Evolutionary conservation across 2,113 vertebrate species (phyloP).

Genomic region (Scytalopus superciliaris): DNA sequence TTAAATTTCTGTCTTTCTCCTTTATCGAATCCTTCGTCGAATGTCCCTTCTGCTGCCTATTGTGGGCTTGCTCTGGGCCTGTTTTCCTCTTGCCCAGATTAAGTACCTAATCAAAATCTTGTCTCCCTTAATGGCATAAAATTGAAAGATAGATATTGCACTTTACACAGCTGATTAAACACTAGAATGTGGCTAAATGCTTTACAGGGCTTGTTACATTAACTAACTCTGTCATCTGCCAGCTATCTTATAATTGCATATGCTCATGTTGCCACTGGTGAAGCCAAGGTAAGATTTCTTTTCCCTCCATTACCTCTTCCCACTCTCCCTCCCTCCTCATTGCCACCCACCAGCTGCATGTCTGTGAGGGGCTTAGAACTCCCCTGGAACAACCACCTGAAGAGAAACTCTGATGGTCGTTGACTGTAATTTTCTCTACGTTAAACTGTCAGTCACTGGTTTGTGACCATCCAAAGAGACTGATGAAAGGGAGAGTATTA

Average conservation of each 20-base stretch:
- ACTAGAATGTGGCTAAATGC: slow-evolving; percentile 83
- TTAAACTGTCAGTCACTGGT: neutral
- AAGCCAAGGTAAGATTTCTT: slow-evolving; percentile 65
- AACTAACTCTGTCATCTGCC: slow-evolving; percentile 85
- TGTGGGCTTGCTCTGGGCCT: slow-evolving; percentile 81
- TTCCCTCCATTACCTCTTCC: slow-evolving; percentile 27
- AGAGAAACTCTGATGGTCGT: neutral
- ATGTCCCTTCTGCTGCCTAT: slow-evolving; percentile 80
- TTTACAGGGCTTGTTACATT: slow-evolving; percentile 87
- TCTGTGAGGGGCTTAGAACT: neutral
- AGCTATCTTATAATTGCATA: slow-evolving; percentile 83
- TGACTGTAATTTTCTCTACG: neutral
- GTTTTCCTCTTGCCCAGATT: slow-evolving; percentile 87
- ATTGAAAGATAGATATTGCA: slow-evolving; percentile 95
- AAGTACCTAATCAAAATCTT: slow-evolving; percentile 95
- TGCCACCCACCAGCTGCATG: neutral
- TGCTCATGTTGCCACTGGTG: slow-evolving; percentile 69
- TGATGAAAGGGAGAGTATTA: neutral
- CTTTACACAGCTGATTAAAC: slow-evolving; percentile 97
- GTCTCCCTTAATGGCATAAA: slow-evolving; percentile 92
- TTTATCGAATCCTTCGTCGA: slow-evolving; percentile 82
- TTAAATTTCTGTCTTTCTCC: slow-evolving; percentile 86
- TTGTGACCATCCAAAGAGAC: neutral
- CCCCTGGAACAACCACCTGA: neutral
- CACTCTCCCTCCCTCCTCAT: neutral